These are phyloP conservation scores for Arenaria interpres DNA, from an alignment of 2,113 vertebrate genomes.

Conservation along the genomic window DNA sequence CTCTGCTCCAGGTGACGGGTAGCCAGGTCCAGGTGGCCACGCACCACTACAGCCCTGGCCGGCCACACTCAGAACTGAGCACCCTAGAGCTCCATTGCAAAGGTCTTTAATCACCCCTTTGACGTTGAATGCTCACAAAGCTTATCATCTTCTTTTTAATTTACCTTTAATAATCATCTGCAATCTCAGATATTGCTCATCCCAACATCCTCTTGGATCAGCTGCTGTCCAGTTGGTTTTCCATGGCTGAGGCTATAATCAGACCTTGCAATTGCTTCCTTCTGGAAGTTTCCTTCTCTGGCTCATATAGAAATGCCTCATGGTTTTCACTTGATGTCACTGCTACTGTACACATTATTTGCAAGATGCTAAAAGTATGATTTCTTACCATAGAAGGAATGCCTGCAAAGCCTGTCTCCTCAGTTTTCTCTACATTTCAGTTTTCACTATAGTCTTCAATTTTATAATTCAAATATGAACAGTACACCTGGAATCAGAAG, in stretches of 20 bases:
- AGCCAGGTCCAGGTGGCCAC: background rate
- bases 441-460: background rate
- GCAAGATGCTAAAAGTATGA: background rate
- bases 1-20: background rate
- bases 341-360: background rate
- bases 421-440: background rate
- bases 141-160: background rate
- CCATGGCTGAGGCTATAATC: fast-evolving
- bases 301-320: background rate
- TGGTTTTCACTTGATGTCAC: background rate
- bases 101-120: background rate
- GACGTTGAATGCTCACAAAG: background rate
- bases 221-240: background rate
- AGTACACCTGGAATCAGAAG: background rate
- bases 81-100: background rate
- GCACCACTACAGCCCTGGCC: background rate
- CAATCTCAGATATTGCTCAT: background rate
- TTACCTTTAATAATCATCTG: background rate
- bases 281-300: background rate
- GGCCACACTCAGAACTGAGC: background rate
- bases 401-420: background rate
- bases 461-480: background rate
- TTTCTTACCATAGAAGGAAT: background rate
- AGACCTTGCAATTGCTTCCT: background rate
- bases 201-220: background rate